phyloP scores from a whole-genome alignment of 2,113 vertebrate species.

The Andinoacara biseriatus region DNA sequence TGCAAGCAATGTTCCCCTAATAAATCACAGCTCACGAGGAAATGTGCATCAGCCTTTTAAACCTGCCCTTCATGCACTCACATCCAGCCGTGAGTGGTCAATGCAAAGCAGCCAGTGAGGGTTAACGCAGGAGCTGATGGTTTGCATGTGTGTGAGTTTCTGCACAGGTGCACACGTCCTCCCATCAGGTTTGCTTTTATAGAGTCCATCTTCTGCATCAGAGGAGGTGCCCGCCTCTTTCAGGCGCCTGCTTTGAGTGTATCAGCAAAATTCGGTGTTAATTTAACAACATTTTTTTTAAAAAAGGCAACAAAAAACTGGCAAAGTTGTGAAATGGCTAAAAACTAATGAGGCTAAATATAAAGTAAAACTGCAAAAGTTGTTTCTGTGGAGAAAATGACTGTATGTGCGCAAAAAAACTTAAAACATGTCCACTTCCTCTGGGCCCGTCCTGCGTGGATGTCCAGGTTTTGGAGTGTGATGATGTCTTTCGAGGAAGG shows the following conservation, averaged over 20 bases:
- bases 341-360: too few species aligned
- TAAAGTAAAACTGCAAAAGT: neutral
- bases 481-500: too few species aligned
- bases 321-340: neutral
- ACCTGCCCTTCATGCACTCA: neutral
- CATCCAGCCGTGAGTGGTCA: neutral
- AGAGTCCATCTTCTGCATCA: neutral
- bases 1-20: slow-evolving; percentile 3
- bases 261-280: neutral
- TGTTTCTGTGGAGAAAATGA: neutral
- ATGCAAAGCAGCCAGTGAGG: neutral
- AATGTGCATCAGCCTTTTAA: neutral
- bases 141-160: too few species aligned
- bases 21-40: neutral
- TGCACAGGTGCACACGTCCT: neutral
- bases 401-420: neutral
- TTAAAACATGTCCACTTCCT: neutral
- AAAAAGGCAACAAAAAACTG: neutral
- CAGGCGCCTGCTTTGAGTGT: rapidly evolving
- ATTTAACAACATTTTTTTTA: neutral
- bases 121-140: neutral
- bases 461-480: too few species aligned
- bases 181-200: rapidly evolving
- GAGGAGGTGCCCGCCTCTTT: neutral
- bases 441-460: neutral